A percentile compares a stretch with the other conserved stretches of the same genome.
Conservation (phyloP, 2,888 invertebrate genomes). For the Agonopterix arenella region DNA sequence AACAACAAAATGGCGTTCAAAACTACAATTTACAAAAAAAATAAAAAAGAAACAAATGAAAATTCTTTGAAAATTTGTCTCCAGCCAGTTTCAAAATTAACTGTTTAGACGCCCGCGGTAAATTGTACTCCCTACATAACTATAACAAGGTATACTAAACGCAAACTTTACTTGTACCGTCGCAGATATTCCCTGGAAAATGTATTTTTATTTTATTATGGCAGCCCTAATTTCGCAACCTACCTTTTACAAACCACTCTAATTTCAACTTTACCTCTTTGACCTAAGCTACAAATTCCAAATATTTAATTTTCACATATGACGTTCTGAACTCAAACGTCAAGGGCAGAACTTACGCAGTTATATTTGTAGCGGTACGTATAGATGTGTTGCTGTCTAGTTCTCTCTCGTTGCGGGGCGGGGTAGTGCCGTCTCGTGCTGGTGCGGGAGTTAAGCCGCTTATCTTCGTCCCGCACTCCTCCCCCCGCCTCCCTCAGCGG, state of each 20-base stretch:
- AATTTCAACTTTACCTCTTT: slow-evolving; percentile 16
- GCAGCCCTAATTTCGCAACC: slow-evolving; percentile 35
- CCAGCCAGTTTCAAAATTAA: slow-evolving; percentile 55
- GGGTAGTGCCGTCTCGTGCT: slow-evolving; percentile 39
- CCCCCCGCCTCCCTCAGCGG: slow-evolving; percentile 46
- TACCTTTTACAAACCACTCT: slow-evolving; percentile 9
- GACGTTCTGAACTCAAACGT: slow-evolving; percentile 32
- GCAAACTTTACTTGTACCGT: slow-evolving; percentile 69
- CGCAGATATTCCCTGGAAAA: slow-evolving; percentile 72
- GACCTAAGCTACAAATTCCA: slow-evolving; percentile 19
- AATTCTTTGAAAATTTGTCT: slow-evolving; percentile 31
- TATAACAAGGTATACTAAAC: slow-evolving; percentile 40
- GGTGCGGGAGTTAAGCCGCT: slow-evolving; percentile 71
- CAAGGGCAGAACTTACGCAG: slow-evolving; percentile 48
- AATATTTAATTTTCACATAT: slow-evolving; percentile 15
- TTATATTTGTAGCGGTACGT: slow-evolving; percentile 65
- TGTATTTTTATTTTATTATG: slow-evolving; percentile 69
- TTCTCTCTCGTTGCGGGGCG: slow-evolving; percentile 16
- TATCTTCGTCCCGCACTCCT: slow-evolving; percentile 72
- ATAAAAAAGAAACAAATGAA: slow-evolving; percentile 18
- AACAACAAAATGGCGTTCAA: background rate
- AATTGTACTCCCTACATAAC: slow-evolving; percentile 45
- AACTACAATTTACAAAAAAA: background rate
- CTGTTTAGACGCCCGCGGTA: slow-evolving; percentile 59
- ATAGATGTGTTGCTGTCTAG: slow-evolving; percentile 46